These are phyloP conservation scores for Pachymerium ferrugineum DNA, from an alignment of 2,888 invertebrate species.

Conservation along the genomic window DNA sequence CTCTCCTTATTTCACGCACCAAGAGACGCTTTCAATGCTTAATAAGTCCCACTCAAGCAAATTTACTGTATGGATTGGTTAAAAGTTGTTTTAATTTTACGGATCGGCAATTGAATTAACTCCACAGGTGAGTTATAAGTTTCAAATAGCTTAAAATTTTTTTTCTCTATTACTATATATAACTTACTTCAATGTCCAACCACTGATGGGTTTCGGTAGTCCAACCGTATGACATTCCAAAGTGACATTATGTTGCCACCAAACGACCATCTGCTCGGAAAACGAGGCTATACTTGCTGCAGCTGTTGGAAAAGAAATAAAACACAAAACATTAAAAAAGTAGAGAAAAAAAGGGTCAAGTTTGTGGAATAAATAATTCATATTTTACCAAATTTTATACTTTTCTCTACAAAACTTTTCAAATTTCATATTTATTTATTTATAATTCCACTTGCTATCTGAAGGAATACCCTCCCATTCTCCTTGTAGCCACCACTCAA, in stretches of 20 bases:
- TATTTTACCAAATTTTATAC: neutral
- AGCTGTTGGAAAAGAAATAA: conserved; percentile 30
- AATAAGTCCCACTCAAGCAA: conserved; percentile 11
- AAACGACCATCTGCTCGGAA: conserved; percentile 30
- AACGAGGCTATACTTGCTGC: conserved; percentile 34
- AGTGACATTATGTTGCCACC: conserved; percentile 33
- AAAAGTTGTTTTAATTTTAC: conserved; percentile 10
- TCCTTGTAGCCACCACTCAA: neutral
- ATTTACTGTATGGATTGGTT: conserved; percentile 8
- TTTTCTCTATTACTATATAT: neutral
- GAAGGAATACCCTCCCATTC: too few relatives aligned
- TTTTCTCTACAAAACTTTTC: neutral
- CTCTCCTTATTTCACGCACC: conserved; percentile 14
- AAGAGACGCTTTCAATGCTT: conserved; percentile 8
- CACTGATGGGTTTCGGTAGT: conserved; percentile 32
- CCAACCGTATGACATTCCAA: conserved; percentile 32
- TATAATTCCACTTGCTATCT: neutral
- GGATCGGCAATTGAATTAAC: conserved; percentile 10
- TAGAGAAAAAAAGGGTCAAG: neutral
- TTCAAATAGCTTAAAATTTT: neutral
- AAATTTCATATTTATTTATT: neutral
- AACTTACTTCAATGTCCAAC: conserved; percentile 32
- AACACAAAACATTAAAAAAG: neutral
- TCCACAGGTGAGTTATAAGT: neutral
- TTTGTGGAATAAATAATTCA: neutral